Conservation (phyloP, 2,797 vertebrate genomes). For the Bufotes viridis region DNA sequence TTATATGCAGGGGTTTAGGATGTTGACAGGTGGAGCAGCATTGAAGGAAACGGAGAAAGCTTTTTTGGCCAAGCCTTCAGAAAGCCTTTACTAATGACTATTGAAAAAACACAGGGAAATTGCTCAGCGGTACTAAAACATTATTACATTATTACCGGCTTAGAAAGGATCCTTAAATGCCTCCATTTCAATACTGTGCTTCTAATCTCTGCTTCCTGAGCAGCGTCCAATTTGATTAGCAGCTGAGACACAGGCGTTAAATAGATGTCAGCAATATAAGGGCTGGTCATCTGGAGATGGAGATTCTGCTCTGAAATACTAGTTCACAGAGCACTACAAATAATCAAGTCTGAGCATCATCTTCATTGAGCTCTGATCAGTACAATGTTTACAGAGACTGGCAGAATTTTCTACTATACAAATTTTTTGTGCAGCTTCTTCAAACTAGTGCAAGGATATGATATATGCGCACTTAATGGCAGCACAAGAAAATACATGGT, state of each 20-base stretch:
- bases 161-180: slow-evolving; percentile 61
- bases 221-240: slow-evolving; percentile 61
- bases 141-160: slow-evolving; percentile 62
- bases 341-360: neutral
- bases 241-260: slow-evolving; percentile 57
- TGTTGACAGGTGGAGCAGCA: slow-evolving; percentile 58
- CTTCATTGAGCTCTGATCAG: neutral
- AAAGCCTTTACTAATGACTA: slow-evolving; percentile 61
- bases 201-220: slow-evolving; percentile 61
- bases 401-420: neutral
- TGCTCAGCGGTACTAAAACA: slow-evolving; percentile 59
- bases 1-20: slow-evolving; percentile 52
- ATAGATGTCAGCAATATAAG: slow-evolving; percentile 50
- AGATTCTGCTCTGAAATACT: neutral
- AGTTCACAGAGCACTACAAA: neutral
- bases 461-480: neutral
- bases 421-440: neutral
- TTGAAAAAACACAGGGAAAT: slow-evolving; percentile 59
- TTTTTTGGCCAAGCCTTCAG: slow-evolving; percentile 61
- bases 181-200: slow-evolving; percentile 56
- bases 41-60: slow-evolving; percentile 59
- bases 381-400: neutral
- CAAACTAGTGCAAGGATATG: neutral
- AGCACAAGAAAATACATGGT: too few species aligned
- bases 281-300: slow-evolving; percentile 33